Evolutionary conservation across 1,140 invertebrate genomes (phyloP), one percentile per base, ranked within the genome.

Genomic region (Nixonia krombeini): DNA sequence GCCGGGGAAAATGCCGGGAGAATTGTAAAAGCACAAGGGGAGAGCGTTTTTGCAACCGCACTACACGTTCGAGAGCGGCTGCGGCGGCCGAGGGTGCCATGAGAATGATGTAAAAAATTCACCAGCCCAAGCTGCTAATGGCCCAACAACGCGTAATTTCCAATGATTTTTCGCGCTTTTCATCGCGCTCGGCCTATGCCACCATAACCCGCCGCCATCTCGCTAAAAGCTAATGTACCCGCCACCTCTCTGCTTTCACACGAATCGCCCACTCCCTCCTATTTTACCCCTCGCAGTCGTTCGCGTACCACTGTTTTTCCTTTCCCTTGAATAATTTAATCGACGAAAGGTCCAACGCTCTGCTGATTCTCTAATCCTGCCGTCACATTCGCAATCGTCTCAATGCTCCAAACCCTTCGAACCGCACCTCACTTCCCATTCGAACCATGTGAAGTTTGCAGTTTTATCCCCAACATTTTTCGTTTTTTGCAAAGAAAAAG

Each of bases 181-280:
- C 41, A 50, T 13, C 47, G 28, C 13, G 28, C 38, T 18, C 25
- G 4, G 35, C 46, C 18, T 18, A 56, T 35, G 51, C 38, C 49
- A 63, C n/a, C n/a, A n/a, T n/a, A n/a, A n/a, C 45, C 49, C 49
- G 63, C 52, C 45, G 37, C 46, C 21, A 29, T 23, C 1, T 26
- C 58, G 72, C 73, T 81, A 79, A 81, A 81, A 81, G 79, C 79
- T 76, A 76, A 79, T 75, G 78, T 67, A 49, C 52, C 55, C 45
- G 59, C 57, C 56, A 65, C 61, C 59, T 63, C 63, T 62, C 66
- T 29, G 70, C 57, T 62, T 70, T 72, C 70, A 50, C 63, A 38
- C 61, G 58, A 46, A 50, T 46, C 46, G n/a, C 35, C 40, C 18
- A 26, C 15, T 40, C 42, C 18, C 21, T 15, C 15, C n/a, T n/a